These are phyloP conservation scores for Poecile atricapillus DNA, from an alignment of 2,113 vertebrate genomes.

Conservation along the genomic window DNA sequence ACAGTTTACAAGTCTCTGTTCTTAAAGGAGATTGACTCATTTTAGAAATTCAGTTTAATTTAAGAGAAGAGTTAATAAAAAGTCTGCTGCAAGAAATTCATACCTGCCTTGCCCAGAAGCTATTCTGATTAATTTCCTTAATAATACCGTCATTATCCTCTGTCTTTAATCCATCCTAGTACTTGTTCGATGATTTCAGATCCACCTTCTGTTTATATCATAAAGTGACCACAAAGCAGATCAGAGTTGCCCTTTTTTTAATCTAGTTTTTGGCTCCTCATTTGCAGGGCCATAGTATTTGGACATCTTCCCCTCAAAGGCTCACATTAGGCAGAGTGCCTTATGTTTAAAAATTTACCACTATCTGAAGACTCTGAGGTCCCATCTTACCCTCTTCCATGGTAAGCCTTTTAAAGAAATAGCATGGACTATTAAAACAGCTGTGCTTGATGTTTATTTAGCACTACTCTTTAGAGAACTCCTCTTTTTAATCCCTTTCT, in stretches of 20 bases:
- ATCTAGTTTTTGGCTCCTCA: neutral
- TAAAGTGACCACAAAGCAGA: neutral
- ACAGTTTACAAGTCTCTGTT: neutral
- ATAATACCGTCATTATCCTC: neutral
- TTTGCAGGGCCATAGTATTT: neutral
- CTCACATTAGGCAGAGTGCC: neutral
- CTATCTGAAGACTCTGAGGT: neutral
- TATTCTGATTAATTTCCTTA: slow-evolving; percentile 40
- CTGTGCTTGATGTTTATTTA: neutral
- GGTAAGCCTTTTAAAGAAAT: neutral
- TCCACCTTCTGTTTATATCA: slow-evolving; percentile 11
- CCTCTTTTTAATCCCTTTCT: neutral
- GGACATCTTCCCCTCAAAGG: neutral
- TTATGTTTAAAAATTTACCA: neutral
- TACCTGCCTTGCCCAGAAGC: slow-evolving; percentile 26
- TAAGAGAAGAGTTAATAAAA: neutral
- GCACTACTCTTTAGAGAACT: neutral
- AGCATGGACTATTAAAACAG: neutral
- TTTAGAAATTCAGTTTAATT: neutral
- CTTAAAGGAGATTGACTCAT: neutral
- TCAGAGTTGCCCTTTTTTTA: neutral
- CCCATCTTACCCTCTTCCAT: neutral
- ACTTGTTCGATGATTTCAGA: neutral
- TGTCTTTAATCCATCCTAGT: neutral
- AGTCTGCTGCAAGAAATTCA: slow-evolving; percentile 8